Base-by-base conservation (phyloP, 2,888 invertebrate genomes). In the Caenorhabditis auriculariae region DNA sequence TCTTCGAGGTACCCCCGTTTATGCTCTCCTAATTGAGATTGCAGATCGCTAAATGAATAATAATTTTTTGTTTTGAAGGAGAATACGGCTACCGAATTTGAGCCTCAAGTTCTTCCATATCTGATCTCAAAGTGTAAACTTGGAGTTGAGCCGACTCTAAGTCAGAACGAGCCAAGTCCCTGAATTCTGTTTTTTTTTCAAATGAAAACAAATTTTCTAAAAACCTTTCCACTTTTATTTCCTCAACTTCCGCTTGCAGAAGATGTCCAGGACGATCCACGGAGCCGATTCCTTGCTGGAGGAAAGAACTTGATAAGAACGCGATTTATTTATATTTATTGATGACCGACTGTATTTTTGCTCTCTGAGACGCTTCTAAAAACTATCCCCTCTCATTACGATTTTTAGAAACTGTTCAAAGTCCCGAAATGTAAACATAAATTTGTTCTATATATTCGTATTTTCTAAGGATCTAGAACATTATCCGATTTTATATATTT, bases 111-210 rank as follows among this genome's bases (percentile, higher is more conserved):
- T 70, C 83, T 74, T 82, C 81, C 47, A 87, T 72, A 77, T 87
- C 87, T 45, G 84, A 82, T 29, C 66, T 42, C 15, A 74, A 39
- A 29, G 69, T 74, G 45, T 74, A 74, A 7, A 74, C 49, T 41
- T 64, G 65, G 70, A 84, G 77, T 59, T 83, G 82, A 46, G 80
- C 69, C 60, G 86, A 85, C 51, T 86, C 85, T 37, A 87, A 82
- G 76, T 88, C 88, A 54, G 87, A 87, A 54, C 85, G 84, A 29
- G 87, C 81, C 65, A 84, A 80, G 66, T 87, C 87, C 43, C 86
- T 62, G 46, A 24, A 2, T 17, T 15, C 7, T 41, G 17, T 41
- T 15, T 41, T 41, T 41, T 15, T 41, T 17, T 41, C 41, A 17
- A n/a, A n/a, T 41, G 6, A n/a, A 41, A 43, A 4, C n/a, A 49